Evolutionary conservation across 2,113 vertebrate species (phyloP).

Genomic region (Thalassoma bifasciatum): DNA sequence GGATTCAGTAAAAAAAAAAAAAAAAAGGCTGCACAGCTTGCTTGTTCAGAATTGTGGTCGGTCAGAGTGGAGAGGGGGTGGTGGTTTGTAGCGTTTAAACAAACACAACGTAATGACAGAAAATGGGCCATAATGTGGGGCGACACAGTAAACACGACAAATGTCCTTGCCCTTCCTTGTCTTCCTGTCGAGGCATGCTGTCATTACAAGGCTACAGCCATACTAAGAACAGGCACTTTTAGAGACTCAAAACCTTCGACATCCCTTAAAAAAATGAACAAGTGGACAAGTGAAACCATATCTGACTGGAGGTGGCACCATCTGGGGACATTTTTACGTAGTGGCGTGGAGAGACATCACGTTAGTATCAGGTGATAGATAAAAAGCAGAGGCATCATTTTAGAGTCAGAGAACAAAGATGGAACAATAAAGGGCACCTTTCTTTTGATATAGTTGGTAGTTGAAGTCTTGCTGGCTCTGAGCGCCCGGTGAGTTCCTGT

Average conservation of each 20-base stretch:
- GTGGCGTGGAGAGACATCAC: neutral
- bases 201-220: slow-evolving; percentile 10
- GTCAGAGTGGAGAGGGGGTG: slow-evolving; percentile 20
- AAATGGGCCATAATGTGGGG: slow-evolving; percentile 65
- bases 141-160: slow-evolving; percentile 67
- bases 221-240: neutral
- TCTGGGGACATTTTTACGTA: neutral
- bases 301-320: neutral
- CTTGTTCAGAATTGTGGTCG: slow-evolving; percentile 30
- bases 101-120: slow-evolving; percentile 68
- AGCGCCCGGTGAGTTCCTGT: slow-evolving; percentile 89
- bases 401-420: slow-evolving; percentile 1
- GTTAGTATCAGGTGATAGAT: neutral
- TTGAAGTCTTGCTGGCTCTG: slow-evolving; percentile 88
- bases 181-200: slow-evolving; percentile 10
- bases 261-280: neutral
- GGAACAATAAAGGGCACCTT: slow-evolving; percentile 86
- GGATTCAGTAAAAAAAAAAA: slow-evolving; percentile 28
- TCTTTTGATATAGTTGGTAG: slow-evolving; percentile 96
- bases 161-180: slow-evolving; percentile 45
- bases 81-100: slow-evolving; percentile 65
- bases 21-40: slow-evolving; percentile 24
- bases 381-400: neutral
- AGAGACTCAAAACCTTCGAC: neutral
- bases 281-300: neutral